Evolutionary conservation across 2,113 vertebrate species (phyloP).

Genomic region (Peromyscus maniculatus): DNA sequence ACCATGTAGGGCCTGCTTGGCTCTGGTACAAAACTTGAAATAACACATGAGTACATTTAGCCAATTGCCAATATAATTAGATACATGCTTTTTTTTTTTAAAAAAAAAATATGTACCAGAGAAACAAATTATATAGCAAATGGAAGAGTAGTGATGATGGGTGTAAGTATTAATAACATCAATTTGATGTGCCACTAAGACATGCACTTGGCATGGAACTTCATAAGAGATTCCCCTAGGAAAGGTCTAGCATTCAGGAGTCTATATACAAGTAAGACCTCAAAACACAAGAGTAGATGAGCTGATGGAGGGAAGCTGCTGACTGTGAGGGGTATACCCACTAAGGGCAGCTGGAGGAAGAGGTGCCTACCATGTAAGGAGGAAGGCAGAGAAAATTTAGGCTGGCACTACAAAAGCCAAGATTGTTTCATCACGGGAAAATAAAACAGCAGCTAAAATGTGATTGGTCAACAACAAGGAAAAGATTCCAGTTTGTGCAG

Average conservation of each 20-base stretch:
- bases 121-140: neutral
- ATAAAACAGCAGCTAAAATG: neutral
- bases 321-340: neutral
- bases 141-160: neutral
- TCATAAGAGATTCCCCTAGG: neutral
- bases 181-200: neutral
- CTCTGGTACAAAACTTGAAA: neutral
- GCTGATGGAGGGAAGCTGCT: neutral
- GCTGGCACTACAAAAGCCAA: neutral
- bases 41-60: neutral
- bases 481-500: neutral
- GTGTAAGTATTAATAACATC: neutral
- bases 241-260: neutral
- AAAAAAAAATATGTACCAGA: neutral
- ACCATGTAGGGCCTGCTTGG: neutral
- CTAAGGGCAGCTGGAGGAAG: neutral
- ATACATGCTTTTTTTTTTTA: neutral
- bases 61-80: neutral
- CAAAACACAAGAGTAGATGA: neutral
- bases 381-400: neutral
- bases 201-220: neutral
- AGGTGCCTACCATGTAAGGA: neutral
- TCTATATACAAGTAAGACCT: neutral
- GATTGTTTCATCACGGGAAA: neutral
- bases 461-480: neutral